Conservation (phyloP, 2,113 vertebrate genomes). For the Phodopus roborovskii region DNA sequence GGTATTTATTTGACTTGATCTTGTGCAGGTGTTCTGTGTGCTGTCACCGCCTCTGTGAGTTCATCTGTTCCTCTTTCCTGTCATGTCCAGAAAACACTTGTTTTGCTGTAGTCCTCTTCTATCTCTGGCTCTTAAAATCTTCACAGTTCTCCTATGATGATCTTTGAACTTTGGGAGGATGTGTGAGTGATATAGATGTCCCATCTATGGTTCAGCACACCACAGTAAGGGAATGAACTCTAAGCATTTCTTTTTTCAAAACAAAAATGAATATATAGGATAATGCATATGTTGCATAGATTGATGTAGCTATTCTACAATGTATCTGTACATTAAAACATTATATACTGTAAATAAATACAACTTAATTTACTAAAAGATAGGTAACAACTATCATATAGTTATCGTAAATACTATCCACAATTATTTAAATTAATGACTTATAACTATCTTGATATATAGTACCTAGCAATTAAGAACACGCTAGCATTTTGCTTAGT, state of each 20-base stretch:
- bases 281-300: not conserved
- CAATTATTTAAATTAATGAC: constrained; percentile 41
- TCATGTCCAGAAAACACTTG: not conserved
- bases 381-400: not conserved
- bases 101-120: not conserved
- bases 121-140: not conserved
- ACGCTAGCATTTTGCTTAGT: not conserved
- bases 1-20: not conserved
- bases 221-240: not conserved
- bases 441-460: not conserved
- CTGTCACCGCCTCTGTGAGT: not conserved
- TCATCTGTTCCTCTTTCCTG: not conserved
- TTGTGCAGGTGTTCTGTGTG: not conserved
- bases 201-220: not conserved
- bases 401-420: constrained; percentile 5
- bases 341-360: not conserved
- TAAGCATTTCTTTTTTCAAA: not conserved
- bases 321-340: not conserved
- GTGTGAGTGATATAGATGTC: not conserved
- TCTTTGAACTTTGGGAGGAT: not conserved
- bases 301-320: not conserved
- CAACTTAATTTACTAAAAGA: not conserved
- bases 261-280: not conserved
- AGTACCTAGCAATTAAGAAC: not conserved
- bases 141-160: not conserved